These are phyloP conservation scores for Adela reaumurella DNA, from an alignment of 2,888 invertebrate genomes.

Conservation along the genomic window DNA sequence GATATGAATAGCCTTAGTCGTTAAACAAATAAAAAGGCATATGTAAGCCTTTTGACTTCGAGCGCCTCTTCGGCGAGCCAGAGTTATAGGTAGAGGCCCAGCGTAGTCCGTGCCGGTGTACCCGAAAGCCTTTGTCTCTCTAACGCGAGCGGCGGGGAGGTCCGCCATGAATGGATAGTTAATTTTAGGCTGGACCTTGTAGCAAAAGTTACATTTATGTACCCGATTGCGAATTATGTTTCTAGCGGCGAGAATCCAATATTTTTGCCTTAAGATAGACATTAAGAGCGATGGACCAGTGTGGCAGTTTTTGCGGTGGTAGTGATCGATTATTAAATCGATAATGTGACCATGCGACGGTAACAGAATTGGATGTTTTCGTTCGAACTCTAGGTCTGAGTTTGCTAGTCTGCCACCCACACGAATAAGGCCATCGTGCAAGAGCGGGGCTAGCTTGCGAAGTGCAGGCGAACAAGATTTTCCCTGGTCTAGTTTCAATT, in stretches of 20 bases:
- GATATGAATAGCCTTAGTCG: slow-evolving; percentile 5
- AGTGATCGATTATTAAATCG: not conserved
- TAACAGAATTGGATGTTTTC: not conserved
- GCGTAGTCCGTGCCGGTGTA: slow-evolving; percentile 6
- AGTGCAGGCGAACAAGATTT: not conserved
- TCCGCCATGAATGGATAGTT: slow-evolving; percentile 4
- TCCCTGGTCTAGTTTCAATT: not conserved
- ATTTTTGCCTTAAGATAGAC: not conserved
- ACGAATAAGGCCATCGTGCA: not conserved
- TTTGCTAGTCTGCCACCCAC: slow-evolving; percentile 1
- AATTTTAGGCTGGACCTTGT: not conserved
- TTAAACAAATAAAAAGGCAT: slow-evolving; percentile 5
- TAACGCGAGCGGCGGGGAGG: slow-evolving; percentile 3
- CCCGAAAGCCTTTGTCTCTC: slow-evolving; percentile 4
- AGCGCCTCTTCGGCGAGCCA: slow-evolving; percentile 1
- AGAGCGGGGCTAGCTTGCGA: not conserved
- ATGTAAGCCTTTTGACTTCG: slow-evolving; percentile 4
- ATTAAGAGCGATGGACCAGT: not conserved
- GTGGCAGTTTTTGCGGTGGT: not conserved
- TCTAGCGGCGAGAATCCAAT: not conserved
- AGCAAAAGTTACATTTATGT: slow-evolving; percentile 4
- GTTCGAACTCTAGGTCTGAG: not conserved
- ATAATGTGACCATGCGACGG: not conserved
- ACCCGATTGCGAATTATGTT: not conserved
- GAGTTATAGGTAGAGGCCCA: slow-evolving; percentile 6